Percentiles rank a stretch among this genome's conserved stretches.
Evolutionary conservation across 2,888 invertebrate genomes (phyloP).

Genomic region (Ferrisia virgata): DNA sequence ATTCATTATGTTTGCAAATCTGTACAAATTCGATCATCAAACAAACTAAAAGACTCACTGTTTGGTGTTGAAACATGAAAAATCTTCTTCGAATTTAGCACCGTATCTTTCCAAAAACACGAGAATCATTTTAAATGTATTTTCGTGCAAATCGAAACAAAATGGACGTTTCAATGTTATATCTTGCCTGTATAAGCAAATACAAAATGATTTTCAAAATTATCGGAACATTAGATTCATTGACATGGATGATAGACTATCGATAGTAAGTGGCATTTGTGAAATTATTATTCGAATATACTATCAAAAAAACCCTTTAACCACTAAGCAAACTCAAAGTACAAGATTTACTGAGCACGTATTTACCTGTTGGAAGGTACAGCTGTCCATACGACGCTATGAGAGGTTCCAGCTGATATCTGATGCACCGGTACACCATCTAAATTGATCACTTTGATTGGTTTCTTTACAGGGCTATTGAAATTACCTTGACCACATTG

Average conservation of each 20-base stretch:
- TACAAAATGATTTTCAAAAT: too few relatives aligned
- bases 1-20: too few relatives aligned
- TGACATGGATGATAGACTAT: too few relatives aligned
- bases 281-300: too few relatives aligned
- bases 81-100: constrained; percentile 49
- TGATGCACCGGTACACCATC: constrained; percentile 59
- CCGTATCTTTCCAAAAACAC: constrained; percentile 60
- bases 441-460: constrained; percentile 59
- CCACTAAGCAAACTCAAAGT: too few relatives aligned
- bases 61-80: constrained; percentile 48
- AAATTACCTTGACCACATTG: constrained; percentile 65
- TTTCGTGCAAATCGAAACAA: constrained; percentile 63
- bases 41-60: constrained; percentile 51
- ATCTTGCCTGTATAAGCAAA: constrained; percentile 53
- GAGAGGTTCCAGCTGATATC: constrained; percentile 64
- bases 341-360: too few relatives aligned
- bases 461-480: constrained; percentile 60
- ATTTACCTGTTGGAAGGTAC: constrained; percentile 54
- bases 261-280: too few relatives aligned
- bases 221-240: too few relatives aligned
- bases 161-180: constrained; percentile 61
- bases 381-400: constrained; percentile 63
- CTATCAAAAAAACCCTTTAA: too few relatives aligned
- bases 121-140: constrained; percentile 59
- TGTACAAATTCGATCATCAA: background rate